phyloP scores from a whole-genome alignment of 2,113 vertebrate species.

The Hemicordylus capensis region DNA sequence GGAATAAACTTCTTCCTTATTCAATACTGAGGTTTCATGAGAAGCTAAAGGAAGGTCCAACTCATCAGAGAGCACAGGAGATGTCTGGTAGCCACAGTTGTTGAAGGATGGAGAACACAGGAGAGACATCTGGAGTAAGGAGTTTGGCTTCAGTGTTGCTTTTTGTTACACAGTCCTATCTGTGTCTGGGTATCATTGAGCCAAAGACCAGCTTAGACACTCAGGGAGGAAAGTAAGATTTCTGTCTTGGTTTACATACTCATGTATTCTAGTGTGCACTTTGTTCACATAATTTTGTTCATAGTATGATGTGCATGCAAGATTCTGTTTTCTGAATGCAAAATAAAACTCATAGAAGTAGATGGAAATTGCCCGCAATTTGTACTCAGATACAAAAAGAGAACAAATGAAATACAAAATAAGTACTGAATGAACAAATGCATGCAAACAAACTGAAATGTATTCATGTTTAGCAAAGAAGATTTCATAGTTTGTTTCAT shows the following conservation, averaged over 20 bases:
- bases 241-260: not conserved
- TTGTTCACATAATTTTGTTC: not conserved
- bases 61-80: too few species aligned
- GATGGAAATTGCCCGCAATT: constrained; percentile 2
- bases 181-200: not conserved
- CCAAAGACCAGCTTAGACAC: not conserved
- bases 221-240: not conserved
- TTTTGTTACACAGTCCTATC: not conserved
- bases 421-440: not conserved
- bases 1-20: too few species aligned
- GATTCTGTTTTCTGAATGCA: constrained; percentile 12
- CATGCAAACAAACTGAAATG: not conserved
- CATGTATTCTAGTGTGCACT: rapidly evolving
- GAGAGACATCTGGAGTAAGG: too few species aligned
- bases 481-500: not conserved
- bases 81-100: too few species aligned
- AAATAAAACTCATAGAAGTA: constrained; percentile 30
- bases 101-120: too few species aligned
- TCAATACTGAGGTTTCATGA: too few species aligned
- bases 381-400: constrained; percentile 28
- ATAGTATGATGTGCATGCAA: not conserved
- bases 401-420: constrained; percentile 29
- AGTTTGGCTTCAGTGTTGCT: too few species aligned
- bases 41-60: too few species aligned
- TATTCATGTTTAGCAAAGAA: constrained; percentile 25